Conservation (phyloP, 2,888 invertebrate genomes). For the Pseudoips prasinana region DNA sequence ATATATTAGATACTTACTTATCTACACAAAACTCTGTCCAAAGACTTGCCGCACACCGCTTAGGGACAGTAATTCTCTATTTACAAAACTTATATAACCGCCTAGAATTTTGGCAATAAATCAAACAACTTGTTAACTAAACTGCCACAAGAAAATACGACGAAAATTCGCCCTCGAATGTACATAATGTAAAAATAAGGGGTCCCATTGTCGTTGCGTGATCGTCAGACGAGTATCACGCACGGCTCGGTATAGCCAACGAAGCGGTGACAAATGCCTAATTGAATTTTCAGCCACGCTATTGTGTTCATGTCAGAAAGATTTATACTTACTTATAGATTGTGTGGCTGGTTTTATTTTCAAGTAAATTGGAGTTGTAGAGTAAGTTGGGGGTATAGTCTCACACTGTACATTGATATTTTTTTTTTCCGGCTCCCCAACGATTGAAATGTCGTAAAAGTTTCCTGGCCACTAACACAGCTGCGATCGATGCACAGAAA, state of each 20-base stretch:
- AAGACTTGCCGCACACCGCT: conserved; percentile 5
- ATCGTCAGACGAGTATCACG: conserved; percentile 50
- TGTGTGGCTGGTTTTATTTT: conserved; percentile 16
- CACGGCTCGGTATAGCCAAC: conserved; percentile 54
- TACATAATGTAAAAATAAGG: conserved; percentile 57
- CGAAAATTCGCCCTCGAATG: conserved; percentile 24
- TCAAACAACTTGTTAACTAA: conserved; percentile 38
- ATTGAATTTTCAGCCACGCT: conserved; percentile 68
- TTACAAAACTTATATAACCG: conserved; percentile 28
- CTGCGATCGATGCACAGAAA: too few species aligned
- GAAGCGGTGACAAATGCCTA: conserved; percentile 67
- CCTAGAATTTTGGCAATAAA: conserved; percentile 39
- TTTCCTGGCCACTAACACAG: too few species aligned
- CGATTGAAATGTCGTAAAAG: too few species aligned
- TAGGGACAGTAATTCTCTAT: conserved; percentile 27
- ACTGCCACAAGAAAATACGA: conserved; percentile 28
- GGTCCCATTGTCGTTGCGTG: conserved; percentile 47
- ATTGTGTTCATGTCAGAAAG: conserved; percentile 52
- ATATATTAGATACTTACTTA: too few species aligned
- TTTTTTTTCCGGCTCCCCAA: too few species aligned
- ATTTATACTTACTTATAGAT: conserved; percentile 49
- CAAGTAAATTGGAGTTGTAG: too few species aligned
- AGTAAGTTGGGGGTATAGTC: too few species aligned
- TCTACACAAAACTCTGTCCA: conserved; percentile 10
- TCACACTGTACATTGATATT: too few species aligned